Evolutionary conservation across 2,113 vertebrate species (phyloP), one percentile per base, ranked within the genome.

Genomic region (Mohoua ochrocephala): DNA sequence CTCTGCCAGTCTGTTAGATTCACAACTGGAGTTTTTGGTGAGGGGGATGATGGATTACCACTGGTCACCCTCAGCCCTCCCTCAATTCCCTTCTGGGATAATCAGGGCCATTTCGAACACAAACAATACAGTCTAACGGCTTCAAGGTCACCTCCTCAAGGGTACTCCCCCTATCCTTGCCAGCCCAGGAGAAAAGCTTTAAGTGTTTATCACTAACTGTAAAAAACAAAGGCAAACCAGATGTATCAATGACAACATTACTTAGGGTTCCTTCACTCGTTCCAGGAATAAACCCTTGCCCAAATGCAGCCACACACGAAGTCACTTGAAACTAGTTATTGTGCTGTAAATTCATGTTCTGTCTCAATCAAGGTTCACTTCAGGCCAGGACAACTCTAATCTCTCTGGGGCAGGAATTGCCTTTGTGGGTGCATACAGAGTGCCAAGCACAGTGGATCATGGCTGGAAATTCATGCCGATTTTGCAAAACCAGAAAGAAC

Each of bases 71-170:
- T 71, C 79, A 73, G 6, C 28, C 77, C 59, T 65, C 50, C 68
- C 41, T 84, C 5, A 2, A 7, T 84, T 83, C 49, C 44, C 77
- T 75, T 84, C 84, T 87, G 70, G 26, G 59, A 68, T 37, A 60
- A 93, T 39, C 41, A 76, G 37, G 31, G 65, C 69, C 45, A 39
- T 11, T 83, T 41, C 77, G 89, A 94, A 79, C 42, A 90, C 0
- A 9, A 95, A 91, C 49, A 84, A 54, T 57, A 50, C 5, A 60
- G 17, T 44, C 56, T 70, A 69, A 68, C 23, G 44, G 64, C 22
- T 84, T 78, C 83, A 91, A 92, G 89, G 93, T 89, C 89, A 93
- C 33, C 65, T 81, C 90, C 87, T 93, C 65, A 75, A 90, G 70
- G 22, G 13, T n/a, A 49, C 15, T 75, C 30, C 37, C 61, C 30